Evolutionary conservation across 2,797 vertebrate genomes (phyloP), one percentile per base, ranked within the genome.

Genomic region (Halcyon leucocephala): DNA sequence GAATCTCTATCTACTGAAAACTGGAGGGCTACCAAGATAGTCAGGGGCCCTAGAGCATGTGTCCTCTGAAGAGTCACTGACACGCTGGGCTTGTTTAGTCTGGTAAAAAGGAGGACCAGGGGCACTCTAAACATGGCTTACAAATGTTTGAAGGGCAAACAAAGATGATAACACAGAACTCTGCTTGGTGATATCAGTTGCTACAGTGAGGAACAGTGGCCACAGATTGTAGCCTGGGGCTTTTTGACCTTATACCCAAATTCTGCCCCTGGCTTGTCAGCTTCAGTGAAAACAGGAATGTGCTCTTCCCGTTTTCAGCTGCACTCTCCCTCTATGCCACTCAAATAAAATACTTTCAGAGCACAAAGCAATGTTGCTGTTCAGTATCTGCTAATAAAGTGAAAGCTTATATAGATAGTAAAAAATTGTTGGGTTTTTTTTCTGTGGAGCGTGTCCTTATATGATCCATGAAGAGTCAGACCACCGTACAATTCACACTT

Each of bases 1-100:
- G 81, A 77, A 89, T 71, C 89, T 93, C 90, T 93, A 73, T 77
- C n/a, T 96, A n/a, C 54, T 62, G 83, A 88, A 93, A 87, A 67
- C 90, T 94, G 90, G 92, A 96, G 44, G 67, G 52, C 37, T 87
- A 90, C 74, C 89, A 85, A 90, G 78, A 80, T 24, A 84, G 71
- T n/a, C 21, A 57, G 51, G n/a, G 70, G 55, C 80, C 51, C 46
- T 70, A 66, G 4, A 77, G 35, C 49, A 77, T 51, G 42, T 24
- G 37, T 80, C 51, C 54, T 72, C 55, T 85, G 67, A 85, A 70
- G 57, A 74, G 71, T 42, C n/a, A n/a, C 39, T 89, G 73, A 73
- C 66, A 93, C 84, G 42, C 73, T 67, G 62, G 9, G 18, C 67
- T 91, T 96, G 71, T 94, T 89, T 92, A 87, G 71, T 89, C 86